Evolutionary conservation across 1,140 invertebrate species (phyloP), one percentile per base, ranked within the genome.

Genomic region (Panulirus ornatus): DNA sequence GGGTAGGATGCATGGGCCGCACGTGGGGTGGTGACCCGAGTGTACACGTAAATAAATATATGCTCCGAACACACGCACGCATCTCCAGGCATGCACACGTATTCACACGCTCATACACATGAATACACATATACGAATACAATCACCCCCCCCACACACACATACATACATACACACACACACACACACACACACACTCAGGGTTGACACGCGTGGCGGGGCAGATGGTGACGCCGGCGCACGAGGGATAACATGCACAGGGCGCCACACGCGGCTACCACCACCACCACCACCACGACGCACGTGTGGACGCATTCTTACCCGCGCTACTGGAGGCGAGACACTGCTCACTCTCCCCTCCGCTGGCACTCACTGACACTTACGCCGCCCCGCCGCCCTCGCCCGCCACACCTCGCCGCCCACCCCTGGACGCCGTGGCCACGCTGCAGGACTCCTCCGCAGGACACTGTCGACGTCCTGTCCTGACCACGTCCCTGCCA

Each of bases 281-380:
- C 79, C n/a, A n/a, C n/a, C n/a, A n/a, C 54, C 79, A 84, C 81
- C 85, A 79, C 85, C 71, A 88, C 85, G 73, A 63, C 85, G 75
- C 85, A 88, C 85, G 76, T 88, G 85, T 66, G 76, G 75, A 88
- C 85, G 85, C 85, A 88, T 88, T 88, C 85, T 88, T 88, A 88
- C 85, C 85, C 85, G 85, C 85, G 75, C 85, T 88, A 38, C 75
- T 79, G 75, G 51, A 81, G 76, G 85, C 75, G 51, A 88, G 85
- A 81, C 85, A 88, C 76, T 54, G 85, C 54, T 84, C 85, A 51
- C 85, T 81, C 71, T 51, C 58, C 27, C 63, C 85, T 88, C 85
- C 40, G 85, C 76, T 88, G 75, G 42, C 85, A 70, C 85, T 88
- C 85, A 88, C 85, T 88, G 85, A 54, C 85, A 88, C 76, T 58